Conservation (phyloP, 2,888 invertebrate species). For the Clistopyga incitator region DNA sequence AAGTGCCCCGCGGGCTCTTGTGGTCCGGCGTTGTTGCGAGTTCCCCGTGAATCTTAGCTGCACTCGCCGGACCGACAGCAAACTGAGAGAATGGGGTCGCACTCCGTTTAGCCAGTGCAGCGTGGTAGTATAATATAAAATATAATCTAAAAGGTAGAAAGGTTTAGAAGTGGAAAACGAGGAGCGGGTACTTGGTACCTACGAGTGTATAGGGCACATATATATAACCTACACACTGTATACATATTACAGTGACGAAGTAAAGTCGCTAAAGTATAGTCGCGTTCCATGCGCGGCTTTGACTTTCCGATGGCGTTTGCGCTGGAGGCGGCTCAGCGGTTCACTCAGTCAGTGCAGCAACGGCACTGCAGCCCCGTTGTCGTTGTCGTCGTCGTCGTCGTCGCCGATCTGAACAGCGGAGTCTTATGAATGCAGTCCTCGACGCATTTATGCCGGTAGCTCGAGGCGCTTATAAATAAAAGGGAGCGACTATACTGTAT, state of each 20-base stretch:
- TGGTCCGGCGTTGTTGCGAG: constrained; percentile 70
- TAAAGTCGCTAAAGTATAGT: constrained; percentile 4
- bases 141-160: constrained; percentile 32
- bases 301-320: constrained; percentile 53
- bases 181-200: background rate
- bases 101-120: background rate
- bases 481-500: constrained; percentile 66
- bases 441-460: constrained; percentile 79
- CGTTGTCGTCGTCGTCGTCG: constrained; percentile 47
- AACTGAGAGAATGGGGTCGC: constrained; percentile 46
- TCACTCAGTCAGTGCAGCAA: constrained; percentile 29
- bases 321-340: constrained; percentile 52
- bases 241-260: constrained; percentile 6
- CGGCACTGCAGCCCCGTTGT: constrained; percentile 31
- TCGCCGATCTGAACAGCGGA: constrained; percentile 50
- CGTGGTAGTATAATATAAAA: constrained; percentile 36
- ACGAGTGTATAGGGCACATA: background rate
- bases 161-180: constrained; percentile 10
- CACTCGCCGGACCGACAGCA: constrained; percentile 67
- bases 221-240: constrained; percentile 24
- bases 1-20: constrained; percentile 62
- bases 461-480: constrained; percentile 82
- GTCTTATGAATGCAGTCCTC: constrained; percentile 81
- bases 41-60: constrained; percentile 68
- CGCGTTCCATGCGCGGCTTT: constrained; percentile 47